Base-by-base conservation (phyloP, 2,797 vertebrate genomes). In the Macropus fuliginosus region DNA sequence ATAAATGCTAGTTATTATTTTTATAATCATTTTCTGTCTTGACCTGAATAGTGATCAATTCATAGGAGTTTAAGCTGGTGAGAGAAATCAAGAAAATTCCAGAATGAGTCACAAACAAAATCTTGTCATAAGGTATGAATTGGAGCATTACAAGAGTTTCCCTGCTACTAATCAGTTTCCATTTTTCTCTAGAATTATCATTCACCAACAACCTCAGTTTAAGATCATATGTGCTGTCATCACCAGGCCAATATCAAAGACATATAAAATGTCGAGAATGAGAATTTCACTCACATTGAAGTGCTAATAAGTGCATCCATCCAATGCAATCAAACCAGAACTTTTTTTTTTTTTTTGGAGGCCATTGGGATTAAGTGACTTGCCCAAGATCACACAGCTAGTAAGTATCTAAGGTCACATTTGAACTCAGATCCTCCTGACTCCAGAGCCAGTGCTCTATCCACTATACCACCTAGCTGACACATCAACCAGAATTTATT, bases 71-170 rank as follows among this genome's bases (percentile, higher is more conserved):
- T 31, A 91, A 94, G 96, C 55, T 74, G 96, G 96, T 90, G 50
- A 96, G 0, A 24, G 57, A 56, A 95, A 28, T 97, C 66, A 98
- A 95, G 59, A 95, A 50, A 93, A 97, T 96, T 96, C 95, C 55
- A 96, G 97, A 98, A 92, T n/a, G 91, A 97, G 74, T 93, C 96
- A 92, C 96, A 91, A 97, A 92, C 56, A 97, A 97, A 97, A 97
- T 55, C 62, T 5, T 56, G 92, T 74, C 91, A 27, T 8, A 40
- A 40, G 16, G 40, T 56, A 92, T 93, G 94, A 97, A 97, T 96
- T 94, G 96, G 93, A 92, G 95, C 91, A 94, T 93, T 95, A 46
- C 89, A 96, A 97, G 95, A 91, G 92, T 62, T 89, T 91, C 18
- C 57, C 90, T 91, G 50, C 94, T 94, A 90, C 95, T 94, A 91